These are phyloP conservation scores for Tarsius wallacei DNA, from an alignment of 2,797 vertebrate genomes.

Conservation along the genomic window DNA sequence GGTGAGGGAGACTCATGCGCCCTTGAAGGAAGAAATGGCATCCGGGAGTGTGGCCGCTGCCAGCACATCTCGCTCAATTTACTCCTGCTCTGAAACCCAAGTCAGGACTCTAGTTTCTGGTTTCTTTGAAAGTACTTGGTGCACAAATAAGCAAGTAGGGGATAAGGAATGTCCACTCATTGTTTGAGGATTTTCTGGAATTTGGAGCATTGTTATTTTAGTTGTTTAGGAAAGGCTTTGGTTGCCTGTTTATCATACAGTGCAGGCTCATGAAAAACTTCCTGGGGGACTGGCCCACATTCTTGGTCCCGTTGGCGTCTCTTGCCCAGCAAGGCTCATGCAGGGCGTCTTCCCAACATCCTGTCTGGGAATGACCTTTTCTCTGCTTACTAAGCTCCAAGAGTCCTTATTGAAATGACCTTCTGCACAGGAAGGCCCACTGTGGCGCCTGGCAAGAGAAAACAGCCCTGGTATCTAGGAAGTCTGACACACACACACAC, in stretches of 20 bases:
- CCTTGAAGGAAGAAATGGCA: fast-evolving
- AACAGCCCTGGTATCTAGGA: conserved; percentile 89
- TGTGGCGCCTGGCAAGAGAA: conserved; percentile 90
- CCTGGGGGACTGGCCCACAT: conserved; percentile 88
- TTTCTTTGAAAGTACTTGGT: conserved; percentile 85
- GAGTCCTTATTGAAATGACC: conserved; percentile 88
- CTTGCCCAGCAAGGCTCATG: conserved; percentile 88
- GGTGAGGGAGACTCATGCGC: fast-evolving
- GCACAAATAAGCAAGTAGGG: conserved; percentile 80
- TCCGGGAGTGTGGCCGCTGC: fast-evolving
- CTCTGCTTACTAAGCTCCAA: conserved; percentile 78
- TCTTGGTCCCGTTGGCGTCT: conserved; percentile 89
- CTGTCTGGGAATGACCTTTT: conserved; percentile 91
- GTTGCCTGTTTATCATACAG: conserved; percentile 90
- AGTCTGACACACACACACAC: conserved; percentile 79
- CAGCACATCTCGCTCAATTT: fast-evolving
- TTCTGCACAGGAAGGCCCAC: conserved; percentile 89
- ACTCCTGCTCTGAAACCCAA: neutral
- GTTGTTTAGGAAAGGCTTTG: conserved; percentile 87
- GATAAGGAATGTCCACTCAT: conserved; percentile 86
- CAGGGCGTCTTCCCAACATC: conserved; percentile 90
- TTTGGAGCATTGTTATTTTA: conserved; percentile 90
- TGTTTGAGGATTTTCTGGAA: conserved; percentile 91
- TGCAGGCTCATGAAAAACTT: conserved; percentile 90
- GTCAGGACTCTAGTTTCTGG: conserved; percentile 6